Conservation (phyloP, 2,888 invertebrate species). For the Acronicta aceris region DNA sequence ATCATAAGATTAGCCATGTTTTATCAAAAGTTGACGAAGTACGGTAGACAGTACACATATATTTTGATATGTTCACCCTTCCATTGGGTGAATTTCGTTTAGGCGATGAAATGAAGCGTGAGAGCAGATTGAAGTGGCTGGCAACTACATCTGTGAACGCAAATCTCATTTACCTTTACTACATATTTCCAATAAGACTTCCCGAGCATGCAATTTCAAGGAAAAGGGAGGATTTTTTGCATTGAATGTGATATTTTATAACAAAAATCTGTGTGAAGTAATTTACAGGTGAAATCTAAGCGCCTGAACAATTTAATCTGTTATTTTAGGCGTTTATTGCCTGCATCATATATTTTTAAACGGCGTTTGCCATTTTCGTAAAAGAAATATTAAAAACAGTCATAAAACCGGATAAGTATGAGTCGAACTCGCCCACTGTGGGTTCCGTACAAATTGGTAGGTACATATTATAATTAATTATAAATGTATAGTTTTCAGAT, state of each 20-base stretch:
- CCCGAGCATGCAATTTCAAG: conserved; percentile 28
- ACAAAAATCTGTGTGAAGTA: not conserved
- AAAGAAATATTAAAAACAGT: no score
- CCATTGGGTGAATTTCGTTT: conserved; percentile 69
- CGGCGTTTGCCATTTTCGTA: no score
- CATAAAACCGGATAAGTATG: no score
- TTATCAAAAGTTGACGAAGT: not conserved
- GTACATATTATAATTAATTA: no score
- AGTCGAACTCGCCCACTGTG: no score
- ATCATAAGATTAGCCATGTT: no score
- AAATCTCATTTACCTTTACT: conserved; percentile 74
- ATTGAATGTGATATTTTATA: not conserved
- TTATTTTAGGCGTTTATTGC: no score
- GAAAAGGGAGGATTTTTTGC: conserved; percentile 2
- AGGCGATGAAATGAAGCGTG: conserved; percentile 69
- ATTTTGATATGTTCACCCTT: conserved; percentile 33
- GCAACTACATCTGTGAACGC: conserved; percentile 68
- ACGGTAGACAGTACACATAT: not conserved
- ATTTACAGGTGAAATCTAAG: no score
- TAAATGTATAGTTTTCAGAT: no score
- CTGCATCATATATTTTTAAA: no score
- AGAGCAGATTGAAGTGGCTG: conserved; percentile 65
- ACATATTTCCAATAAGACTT: conserved; percentile 63
- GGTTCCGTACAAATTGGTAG: no score
- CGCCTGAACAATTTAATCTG: no score